These are phyloP conservation scores for Spialia ferax DNA, from an alignment of 2,888 invertebrate genomes.

Conservation along the genomic window DNA sequence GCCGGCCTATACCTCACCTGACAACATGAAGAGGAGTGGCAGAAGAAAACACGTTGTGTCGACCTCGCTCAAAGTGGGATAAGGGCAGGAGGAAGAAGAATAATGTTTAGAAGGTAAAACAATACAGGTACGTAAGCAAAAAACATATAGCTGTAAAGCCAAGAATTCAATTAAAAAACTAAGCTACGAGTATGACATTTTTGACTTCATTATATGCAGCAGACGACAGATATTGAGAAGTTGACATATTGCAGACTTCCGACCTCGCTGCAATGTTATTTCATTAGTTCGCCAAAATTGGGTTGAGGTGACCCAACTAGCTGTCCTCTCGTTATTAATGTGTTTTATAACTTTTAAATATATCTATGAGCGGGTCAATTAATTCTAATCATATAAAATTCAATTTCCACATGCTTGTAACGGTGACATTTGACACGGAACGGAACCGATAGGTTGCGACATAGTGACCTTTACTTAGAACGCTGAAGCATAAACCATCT, in stretches of 20 bases:
- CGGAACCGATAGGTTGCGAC: constrained; percentile 18
- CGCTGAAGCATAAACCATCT: background rate
- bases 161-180: no score
- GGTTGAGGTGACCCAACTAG: constrained; percentile 42
- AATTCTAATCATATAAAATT: constrained; percentile 39
- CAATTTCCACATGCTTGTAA: constrained; percentile 31
- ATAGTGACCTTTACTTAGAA: background rate
- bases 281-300: constrained; percentile 23
- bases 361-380: constrained; percentile 36
- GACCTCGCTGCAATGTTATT: constrained; percentile 29
- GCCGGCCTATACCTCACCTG: no score
- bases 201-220: background rate
- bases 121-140: no score
- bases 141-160: no score
- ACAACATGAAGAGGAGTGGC: no score
- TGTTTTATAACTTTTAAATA: no score
- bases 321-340: constrained; percentile 30
- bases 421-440: constrained; percentile 39
- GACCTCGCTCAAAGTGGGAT: no score
- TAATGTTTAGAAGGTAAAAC: no score
- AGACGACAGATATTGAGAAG: background rate
- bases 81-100: no score
- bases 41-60: no score
- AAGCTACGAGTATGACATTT: no score
- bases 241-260: constrained; percentile 33